phyloP scores from a whole-genome alignment of 2,113 vertebrate genomes.

The Haliaeetus leucogaster region DNA sequence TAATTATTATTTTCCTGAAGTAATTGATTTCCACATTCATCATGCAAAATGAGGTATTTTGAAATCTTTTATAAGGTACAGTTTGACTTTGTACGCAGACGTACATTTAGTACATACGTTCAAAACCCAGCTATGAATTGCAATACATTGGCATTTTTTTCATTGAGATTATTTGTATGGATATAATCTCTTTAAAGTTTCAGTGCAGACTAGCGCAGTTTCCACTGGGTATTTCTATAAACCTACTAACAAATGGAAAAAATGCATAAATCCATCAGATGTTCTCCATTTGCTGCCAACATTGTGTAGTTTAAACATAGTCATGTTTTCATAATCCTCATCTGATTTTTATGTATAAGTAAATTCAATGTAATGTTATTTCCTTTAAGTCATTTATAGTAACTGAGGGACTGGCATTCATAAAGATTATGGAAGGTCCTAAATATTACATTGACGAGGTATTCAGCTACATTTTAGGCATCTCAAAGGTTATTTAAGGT shows the following conservation, averaged over 20 bases:
- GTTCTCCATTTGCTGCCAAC: background rate
- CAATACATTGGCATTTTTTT: background rate
- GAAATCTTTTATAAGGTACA: background rate
- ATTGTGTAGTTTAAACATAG: background rate
- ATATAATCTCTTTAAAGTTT: background rate
- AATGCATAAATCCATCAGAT: background rate
- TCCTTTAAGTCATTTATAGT: background rate
- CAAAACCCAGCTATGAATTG: background rate
- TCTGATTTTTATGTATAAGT: background rate
- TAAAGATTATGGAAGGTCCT: background rate
- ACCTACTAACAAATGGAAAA: background rate
- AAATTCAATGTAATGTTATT: background rate
- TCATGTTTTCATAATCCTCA: background rate
- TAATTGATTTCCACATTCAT: background rate
- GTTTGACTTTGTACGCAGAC: background rate
- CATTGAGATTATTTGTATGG: background rate
- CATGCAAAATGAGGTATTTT: background rate
- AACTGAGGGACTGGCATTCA: background rate
- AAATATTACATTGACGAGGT: background rate
- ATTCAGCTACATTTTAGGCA: background rate
- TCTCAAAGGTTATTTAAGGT: background rate
- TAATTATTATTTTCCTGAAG: background rate
- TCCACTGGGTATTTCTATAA: background rate
- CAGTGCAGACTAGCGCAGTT: background rate
- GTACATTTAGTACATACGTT: background rate